Base-by-base conservation (phyloP, 2,113 vertebrate species). In the Sapajus apella region DNA sequence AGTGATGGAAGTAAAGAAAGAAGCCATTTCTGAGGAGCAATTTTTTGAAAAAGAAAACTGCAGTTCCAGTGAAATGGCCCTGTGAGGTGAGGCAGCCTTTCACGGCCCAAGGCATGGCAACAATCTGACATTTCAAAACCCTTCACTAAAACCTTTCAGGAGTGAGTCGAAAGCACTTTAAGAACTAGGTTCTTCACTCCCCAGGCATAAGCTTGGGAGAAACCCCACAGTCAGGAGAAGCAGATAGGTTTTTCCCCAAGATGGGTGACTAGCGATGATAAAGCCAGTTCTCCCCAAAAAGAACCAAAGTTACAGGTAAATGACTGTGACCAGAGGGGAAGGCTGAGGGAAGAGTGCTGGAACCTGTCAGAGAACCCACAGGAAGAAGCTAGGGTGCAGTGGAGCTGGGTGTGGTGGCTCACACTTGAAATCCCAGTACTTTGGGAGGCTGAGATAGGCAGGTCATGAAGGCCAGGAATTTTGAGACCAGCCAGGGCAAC, bases 1-100 rank as follows among this genome's bases (percentile, higher is more conserved):
- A 95, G 61, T 84, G 45, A 87, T 37, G 35, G 83, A 72, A 88
- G 55, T 84, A 40, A 86, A 96, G n/a, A 92, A 92, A 70, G 11
- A 89, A 76, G 75, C 10, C 55, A 81, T 93, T 93, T 75, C 90
- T 50, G 55, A 90, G 27, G 68, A 80, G 52, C 6, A 89, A 30
- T 73, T 70, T 16, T n/a, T 64, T 76, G 72, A 80, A 17, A 79
- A 21, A 58, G 40, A 72, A 83, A 93, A 23, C 30, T 45, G 43
- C 32, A 30, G 56, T 84, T 91, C 73, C 35, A 64, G 40, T 52
- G 35, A 40, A 88, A 81, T 12, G 66, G 14, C 4, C 45, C 18
- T 82, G 2, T 87, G 52, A 88, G n/a, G 55, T 75, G 76, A 89
- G 66, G 50, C 64, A 94, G 50, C 25, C 43, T 50, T 47, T 82